Base-by-base conservation (phyloP, 2,113 vertebrate species). In the Entelurus aequoreus region DNA sequence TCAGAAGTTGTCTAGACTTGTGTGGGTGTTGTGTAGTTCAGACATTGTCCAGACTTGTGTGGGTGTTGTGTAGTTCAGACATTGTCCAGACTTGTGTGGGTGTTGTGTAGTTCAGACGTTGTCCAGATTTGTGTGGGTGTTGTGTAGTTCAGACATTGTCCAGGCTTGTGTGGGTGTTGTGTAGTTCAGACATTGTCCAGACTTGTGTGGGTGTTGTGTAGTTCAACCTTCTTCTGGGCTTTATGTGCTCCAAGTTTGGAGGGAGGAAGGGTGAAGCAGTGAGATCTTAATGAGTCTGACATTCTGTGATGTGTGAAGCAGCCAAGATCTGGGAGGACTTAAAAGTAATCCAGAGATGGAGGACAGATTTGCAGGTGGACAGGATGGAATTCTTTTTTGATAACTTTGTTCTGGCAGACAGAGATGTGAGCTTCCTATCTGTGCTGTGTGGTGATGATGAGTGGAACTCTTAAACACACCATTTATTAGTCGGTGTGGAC, bases 261-360 rank as follows among this genome's bases (percentile, higher is more conserved):
- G 72, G 82, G 87, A 86, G 84, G 82, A 88, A 68, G 71, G 74
- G 48, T 55, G 75, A 62, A 56, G 81, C 82, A 66, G 64, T 73
- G 71, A 69, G 72, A 69, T 84, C 83, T 88, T 90, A 90, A 90
- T 90, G 87, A 90, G 87, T 90, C 19, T 46, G 71, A 76, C 81
- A 78, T 84, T 82, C 76, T 90, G 84, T 90, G 89, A 89, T 90
- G 90, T 88, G 88, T 81, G 80, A 81, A 77, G 83, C 72, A 79
- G 76, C 78, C 77, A 72, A 89, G 89, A 87, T 90, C 90, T 82
- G 38, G 66, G 47, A 74, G 81, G 88, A 84, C 55, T 91, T 90
- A 88, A 72, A 71, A 69, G 61, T 91, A 90, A 92, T 91, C 91
- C 86, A 57, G 74, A 77, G 86, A 83, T 84, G 71, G 78, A 79